Conservation (phyloP, 2,113 vertebrate species). For the Mus musculus region GRCm39 chr5:121389001-121389500, state of each 20-base stretch:
- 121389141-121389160: too few relatives aligned
- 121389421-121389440: not conserved
- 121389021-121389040: conserved; percentile 57
- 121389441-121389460: not conserved
- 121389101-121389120: not conserved
- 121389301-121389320: not conserved
- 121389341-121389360: not conserved
- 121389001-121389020: not conserved
- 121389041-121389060: conserved; percentile 48
- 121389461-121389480: not conserved
- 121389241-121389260: not conserved
- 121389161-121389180: not conserved
- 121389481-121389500: not conserved
- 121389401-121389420: not conserved
- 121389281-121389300: not conserved
- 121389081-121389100: conserved; percentile 22
- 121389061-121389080: conserved; percentile 36
- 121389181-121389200: not conserved
- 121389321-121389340: not conserved
- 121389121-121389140: too few relatives aligned
- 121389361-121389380: not conserved
- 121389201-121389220: not conserved
- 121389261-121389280: not conserved
- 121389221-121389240: not conserved
- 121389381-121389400: not conserved